These are phyloP conservation scores for Toxonevra muliebris DNA, from an alignment of 2,888 invertebrate genomes.

Conservation along the genomic window DNA sequence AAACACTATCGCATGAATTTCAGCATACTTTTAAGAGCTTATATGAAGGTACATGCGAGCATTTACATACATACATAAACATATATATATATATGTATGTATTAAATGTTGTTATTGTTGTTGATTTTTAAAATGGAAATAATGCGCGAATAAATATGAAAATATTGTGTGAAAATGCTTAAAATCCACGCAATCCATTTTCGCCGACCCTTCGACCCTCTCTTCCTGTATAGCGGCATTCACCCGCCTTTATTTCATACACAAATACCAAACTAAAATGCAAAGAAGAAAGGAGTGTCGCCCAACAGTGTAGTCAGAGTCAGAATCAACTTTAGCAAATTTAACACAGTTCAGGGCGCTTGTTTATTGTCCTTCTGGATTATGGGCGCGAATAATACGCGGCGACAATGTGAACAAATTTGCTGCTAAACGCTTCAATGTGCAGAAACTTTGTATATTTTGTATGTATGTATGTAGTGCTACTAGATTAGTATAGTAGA, in stretches of 20 bases:
- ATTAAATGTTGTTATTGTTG: too few species aligned
- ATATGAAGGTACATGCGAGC: too few species aligned
- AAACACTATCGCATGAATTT: slow-evolving; percentile 19
- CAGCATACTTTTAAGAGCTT: not conserved
- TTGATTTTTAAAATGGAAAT: not conserved
- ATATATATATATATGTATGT: too few species aligned
- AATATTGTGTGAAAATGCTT: slow-evolving; percentile 34
- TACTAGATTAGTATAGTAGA: too few species aligned
- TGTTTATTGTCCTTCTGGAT: slow-evolving; percentile 1
- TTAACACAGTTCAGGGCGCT: not conserved
- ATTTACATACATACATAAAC: too few species aligned
- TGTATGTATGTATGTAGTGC: too few species aligned
- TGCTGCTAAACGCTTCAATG: slow-evolving; percentile 23
- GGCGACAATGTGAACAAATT: slow-evolving; percentile 28
- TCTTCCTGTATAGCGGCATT: not conserved
- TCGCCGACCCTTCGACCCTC: not conserved
- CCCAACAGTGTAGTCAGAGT: not conserved
- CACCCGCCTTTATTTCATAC: not conserved
- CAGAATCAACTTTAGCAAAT: not conserved
- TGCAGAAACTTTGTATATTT: not conserved
- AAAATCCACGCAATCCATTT: slow-evolving; percentile 35
- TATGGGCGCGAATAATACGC: slow-evolving; percentile 6
- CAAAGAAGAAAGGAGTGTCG: slow-evolving; percentile 3
- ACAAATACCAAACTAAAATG: too few species aligned
- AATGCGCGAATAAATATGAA: not conserved